Base-by-base conservation (phyloP, 2,797 vertebrate genomes). In the Clarias pachynema region DNA sequence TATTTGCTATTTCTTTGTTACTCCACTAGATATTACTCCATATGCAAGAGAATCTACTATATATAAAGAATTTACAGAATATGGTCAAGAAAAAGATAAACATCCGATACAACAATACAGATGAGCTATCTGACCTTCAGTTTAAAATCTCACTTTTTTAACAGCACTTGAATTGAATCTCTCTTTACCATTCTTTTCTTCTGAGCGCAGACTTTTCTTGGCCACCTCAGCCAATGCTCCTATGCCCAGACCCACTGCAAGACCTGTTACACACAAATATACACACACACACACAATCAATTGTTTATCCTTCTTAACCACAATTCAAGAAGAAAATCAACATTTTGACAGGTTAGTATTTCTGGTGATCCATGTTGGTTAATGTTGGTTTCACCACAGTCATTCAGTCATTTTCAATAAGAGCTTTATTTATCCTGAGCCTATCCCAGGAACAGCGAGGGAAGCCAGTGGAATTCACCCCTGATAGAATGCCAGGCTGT, bases 211-310 rank as follows among this genome's bases (percentile, higher is more conserved):
- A 87, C 95, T 97, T 93, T 99, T 99, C 95, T 99, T 99, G 12
- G 98, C 98, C 0, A 99, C 97, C 91, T 99, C 98, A 16, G 98
- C 98, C 83, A 99, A 86, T 0, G 98, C 98, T 63, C 98, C 98
- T 3, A 99, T 94, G 78, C 98, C 97, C 92, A 99, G 94, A 79
- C 98, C 97, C 68, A 99, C 96, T 6, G 98, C 98, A 12, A 99
- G 92, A 80, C 98, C 98, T 99, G 93, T 5, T 60, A 65, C 24
- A 79, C 60, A 40, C 10, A 44, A 6, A 44, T 8, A 44, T 3
- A 44, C 6, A 40, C 40, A 44, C 8, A 63, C 24, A 79, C 59
- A 62, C 20, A 62, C 26, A 24, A 24, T 14, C 1, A 22, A 70
- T 24, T 40, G 44, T 49, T 70, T 4, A 69, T 69, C 31, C 8